Evolutionary conservation across 2,113 vertebrate species (phyloP), one percentile per base, ranked within the genome.

Genomic region (Catharus bicknelli): DNA sequence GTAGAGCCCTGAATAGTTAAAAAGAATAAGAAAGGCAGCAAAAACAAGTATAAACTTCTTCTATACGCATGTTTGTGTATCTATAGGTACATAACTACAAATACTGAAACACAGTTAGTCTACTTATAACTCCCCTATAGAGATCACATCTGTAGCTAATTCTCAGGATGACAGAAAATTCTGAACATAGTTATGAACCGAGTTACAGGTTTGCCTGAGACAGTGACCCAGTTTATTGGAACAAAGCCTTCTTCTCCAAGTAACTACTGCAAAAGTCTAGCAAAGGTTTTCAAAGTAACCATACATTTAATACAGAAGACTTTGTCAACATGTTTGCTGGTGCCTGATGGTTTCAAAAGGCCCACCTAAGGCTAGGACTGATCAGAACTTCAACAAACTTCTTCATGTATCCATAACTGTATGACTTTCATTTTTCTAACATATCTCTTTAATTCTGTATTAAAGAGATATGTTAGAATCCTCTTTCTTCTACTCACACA

Each of bases 331-430:
- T 15, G 15, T 58, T 69, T 70, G 55, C 16, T 77, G 42, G 8
- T 69, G 27, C 59, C 47, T 74, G 59, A 34, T 69, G 23, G 36
- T 57, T 88, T 72, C 59, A 76, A 59, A 94, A 69, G 45, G n/a
- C n/a, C 54, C 26, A 36, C 2, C 30, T 55, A 20, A 22, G 36
- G 23, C 67, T 80, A 16, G 50, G 66, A 80, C 36, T 15, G 21
- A 61, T 53, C 42, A 86, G 54, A 81, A 80, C 18, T 63, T 72
- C 69, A 70, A 54, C 16, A 74, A 50, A 47, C 17, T 53, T 51
- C 13, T 48, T 74, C 42, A 12, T 1, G 0, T 58, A 26, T n/a
- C 45, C 1, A 0, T 57, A 88, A 83, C 10, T 20, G 21, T 42
- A 69, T 25, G 23, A 20, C 20, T 45, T 66, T 22, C 17, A 23